A percentile compares a stretch with the other conserved stretches of the same genome.
These are phyloP conservation scores for Pheosia gnoma DNA, from an alignment of 2,888 invertebrate genomes.

Conservation along the genomic window DNA sequence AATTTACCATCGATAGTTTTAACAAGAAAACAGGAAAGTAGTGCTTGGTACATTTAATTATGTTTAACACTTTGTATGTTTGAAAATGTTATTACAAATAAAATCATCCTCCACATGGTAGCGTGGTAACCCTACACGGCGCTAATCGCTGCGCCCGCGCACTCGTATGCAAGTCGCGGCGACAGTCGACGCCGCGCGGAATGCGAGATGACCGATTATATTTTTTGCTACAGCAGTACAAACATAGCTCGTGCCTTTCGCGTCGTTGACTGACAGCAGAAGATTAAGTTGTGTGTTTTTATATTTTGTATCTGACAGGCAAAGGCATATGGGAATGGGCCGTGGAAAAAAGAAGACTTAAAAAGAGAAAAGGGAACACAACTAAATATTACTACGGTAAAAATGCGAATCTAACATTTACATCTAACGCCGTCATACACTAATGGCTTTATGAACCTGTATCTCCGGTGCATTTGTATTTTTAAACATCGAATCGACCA, in stretches of 20 bases:
- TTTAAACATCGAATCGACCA: no score
- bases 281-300: conserved; percentile 1
- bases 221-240: not conserved
- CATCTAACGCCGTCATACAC: no score
- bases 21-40: no score
- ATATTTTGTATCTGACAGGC: no score
- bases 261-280: not conserved
- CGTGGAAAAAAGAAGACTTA: no score
- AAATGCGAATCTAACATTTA: no score
- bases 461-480: no score
- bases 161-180: conserved; percentile 25
- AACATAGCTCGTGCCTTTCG: not conserved
- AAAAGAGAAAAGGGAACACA: no score
- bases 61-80: not conserved
- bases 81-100: not conserved
- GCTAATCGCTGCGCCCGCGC: conserved; percentile 25
- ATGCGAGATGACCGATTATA: conserved; percentile 9
- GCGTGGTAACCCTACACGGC: not conserved
- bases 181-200: conserved; percentile 23
- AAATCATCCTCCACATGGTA: not conserved
- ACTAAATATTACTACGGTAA: no score
- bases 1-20: no score
- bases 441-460: no score
- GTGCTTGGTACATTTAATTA: not conserved
- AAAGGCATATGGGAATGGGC: no score